Base-by-base conservation (phyloP, 2,797 vertebrate genomes). In the Tokudaia muenninki region DNA sequence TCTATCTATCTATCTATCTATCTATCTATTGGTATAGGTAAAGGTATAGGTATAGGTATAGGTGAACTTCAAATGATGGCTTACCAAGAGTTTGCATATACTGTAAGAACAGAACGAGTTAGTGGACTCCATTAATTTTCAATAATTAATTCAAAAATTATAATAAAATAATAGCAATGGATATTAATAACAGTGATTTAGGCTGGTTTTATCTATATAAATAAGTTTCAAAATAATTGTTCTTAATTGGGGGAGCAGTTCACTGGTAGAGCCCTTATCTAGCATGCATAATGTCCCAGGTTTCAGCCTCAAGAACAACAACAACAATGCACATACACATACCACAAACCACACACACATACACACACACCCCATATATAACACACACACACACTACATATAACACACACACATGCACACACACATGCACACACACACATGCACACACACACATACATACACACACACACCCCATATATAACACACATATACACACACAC, bases 141-240 rank as follows among this genome's bases (percentile, higher is more conserved):
- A 89, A 29, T 57, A 89, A 47, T 50, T 55, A 96, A 90, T 72
- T 88, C 34, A 79, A 75, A 4, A 90, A 92, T 72, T 90, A 75
- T 77, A 72, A 92, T 41, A 92, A 93, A 67, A 57, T 72, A 63
- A 0, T 63, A 55, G 19, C 70, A 47, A 83, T 70, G 78, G 52
- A 41, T 34, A 55, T 78, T 90, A 44, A 44, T 87, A 79, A 77
- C 1, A 65, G 77, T 16, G 81, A 84, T n/a, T 70, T 4, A 41
- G 59, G 57, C 44, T 72, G 22, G 37, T 3, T 57, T 80, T 52
- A 55, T 12, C 67, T 50, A 44, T 12, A 21, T 24, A 89, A 44
- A 59, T 47, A 16, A 57, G 11, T 24, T 92, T 77, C n/a, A 95
- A 84, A 90, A 72, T 75, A 55, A 50, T 52, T 67, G 21, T 41